Percentiles rank a stretch among this genome's conserved stretches.
Evolutionary conservation across 37 sponge, comb jelly and placozoan genomes (phyloP).

Genomic region (Oopsacas minuta): DNA sequence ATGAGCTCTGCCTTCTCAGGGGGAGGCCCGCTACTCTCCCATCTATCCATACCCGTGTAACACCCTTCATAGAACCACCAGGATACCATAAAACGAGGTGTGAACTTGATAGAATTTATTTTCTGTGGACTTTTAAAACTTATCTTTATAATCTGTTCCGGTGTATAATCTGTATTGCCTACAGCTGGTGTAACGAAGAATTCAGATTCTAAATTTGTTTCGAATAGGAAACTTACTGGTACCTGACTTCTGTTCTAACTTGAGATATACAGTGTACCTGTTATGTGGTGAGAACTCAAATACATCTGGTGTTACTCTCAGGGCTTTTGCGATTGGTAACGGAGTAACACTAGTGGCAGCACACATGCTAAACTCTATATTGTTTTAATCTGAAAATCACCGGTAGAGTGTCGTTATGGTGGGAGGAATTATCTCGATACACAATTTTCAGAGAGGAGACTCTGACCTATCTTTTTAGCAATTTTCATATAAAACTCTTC

Average conservation of each 20-base stretch:
- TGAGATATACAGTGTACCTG: slow-evolving; percentile 16
- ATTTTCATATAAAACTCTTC: too few species aligned
- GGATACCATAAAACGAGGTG: not conserved
- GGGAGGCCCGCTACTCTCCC: not conserved
- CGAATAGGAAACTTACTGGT: not conserved
- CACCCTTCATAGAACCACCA: slow-evolving; percentile 9
- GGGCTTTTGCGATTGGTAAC: not conserved
- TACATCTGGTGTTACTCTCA: not conserved
- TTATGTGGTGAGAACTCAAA: not conserved
- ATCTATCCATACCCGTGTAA: not conserved
- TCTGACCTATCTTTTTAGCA: too few species aligned
- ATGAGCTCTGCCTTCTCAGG: not conserved
- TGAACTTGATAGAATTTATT: not conserved
- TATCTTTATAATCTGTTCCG: not conserved
- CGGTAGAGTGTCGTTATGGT: too few species aligned
- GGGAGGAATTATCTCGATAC: too few species aligned
- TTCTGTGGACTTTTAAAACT: slow-evolving; percentile 4
- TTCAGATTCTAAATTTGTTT: not conserved
- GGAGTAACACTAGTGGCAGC: not conserved
- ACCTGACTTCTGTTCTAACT: slow-evolving; percentile 14
- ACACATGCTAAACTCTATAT: too few species aligned
- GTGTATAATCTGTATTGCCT: not conserved
- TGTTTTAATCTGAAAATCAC: too few species aligned
- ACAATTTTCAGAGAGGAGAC: too few species aligned
- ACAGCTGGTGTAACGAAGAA: not conserved